A percentile compares a stretch with the other conserved stretches of the same genome.
Evolutionary conservation across 2,888 invertebrate genomes (phyloP).

Genomic region (Heliconius charithonia): DNA sequence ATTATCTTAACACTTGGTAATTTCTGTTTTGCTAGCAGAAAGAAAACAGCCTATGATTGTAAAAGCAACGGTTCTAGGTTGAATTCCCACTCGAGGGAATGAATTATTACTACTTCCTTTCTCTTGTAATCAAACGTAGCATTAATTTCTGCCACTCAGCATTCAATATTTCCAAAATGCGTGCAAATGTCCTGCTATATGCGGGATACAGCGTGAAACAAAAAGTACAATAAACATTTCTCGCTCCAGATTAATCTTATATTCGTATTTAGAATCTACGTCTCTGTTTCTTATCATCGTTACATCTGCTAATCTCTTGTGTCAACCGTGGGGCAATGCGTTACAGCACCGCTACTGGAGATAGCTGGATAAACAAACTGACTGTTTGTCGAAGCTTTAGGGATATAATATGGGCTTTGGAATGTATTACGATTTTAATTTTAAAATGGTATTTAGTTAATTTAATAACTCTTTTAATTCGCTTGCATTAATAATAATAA

Average conservation of each 20-base stretch:
- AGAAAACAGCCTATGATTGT: too few relatives aligned
- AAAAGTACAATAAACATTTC: neutral
- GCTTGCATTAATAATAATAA: neutral
- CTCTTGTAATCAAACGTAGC: too few relatives aligned
- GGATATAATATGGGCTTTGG: slow-evolving; percentile 5
- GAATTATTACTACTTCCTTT: too few relatives aligned
- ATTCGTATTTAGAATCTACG: neutral
- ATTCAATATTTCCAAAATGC: too few relatives aligned
- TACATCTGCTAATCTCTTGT: slow-evolving; percentile 30
- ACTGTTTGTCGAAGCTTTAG: slow-evolving; percentile 14
- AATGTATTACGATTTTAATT: slow-evolving; percentile 9
- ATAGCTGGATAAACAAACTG: slow-evolving; percentile 20
- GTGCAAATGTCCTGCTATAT: too few relatives aligned
- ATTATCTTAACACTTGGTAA: too few relatives aligned
- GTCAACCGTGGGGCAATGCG: slow-evolving; percentile 30
- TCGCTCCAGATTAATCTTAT: neutral
- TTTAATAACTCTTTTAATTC: neutral
- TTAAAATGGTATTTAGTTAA: neutral
- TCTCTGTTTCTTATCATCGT: slow-evolving; percentile 19
- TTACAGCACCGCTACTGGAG: slow-evolving; percentile 5
- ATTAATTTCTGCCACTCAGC: too few relatives aligned
- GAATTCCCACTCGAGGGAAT: too few relatives aligned
- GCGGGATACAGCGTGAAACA: too few relatives aligned
- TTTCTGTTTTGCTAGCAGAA: too few relatives aligned
- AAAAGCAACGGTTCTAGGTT: too few relatives aligned